A percentile compares a stretch with the other conserved stretches of the same genome.
Conservation (phyloP, 2,888 invertebrate genomes). For the Heteropelma amictum region DNA sequence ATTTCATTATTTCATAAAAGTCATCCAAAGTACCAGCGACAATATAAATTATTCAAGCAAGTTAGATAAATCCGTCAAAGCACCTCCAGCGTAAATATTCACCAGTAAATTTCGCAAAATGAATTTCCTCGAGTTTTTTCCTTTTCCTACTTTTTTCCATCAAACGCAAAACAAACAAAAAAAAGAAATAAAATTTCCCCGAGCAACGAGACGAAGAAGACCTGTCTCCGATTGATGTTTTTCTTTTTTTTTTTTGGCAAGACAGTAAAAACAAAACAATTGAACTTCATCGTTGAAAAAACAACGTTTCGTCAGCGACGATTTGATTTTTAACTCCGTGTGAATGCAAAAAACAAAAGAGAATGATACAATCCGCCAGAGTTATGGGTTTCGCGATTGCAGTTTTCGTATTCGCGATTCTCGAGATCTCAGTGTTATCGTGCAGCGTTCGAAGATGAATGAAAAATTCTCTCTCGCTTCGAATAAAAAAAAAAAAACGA, state of each 20-base stretch:
- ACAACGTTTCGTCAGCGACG: conserved; percentile 45
- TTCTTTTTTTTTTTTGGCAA: neutral
- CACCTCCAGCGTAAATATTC: neutral
- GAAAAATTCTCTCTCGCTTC: neutral
- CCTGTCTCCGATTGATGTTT: conserved; percentile 22
- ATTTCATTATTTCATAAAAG: neutral
- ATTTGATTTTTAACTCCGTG: conserved; percentile 29
- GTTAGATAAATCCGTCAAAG: too few species aligned
- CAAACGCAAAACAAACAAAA: neutral
- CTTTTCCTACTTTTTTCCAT: neutral
- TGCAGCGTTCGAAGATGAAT: neutral
- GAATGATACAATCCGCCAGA: neutral
- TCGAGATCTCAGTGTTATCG: neutral
- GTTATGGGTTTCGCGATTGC: neutral
- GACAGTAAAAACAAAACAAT: conserved; percentile 45
- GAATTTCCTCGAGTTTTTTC: neutral
- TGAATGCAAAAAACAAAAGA: neutral
- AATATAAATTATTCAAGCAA: too few species aligned
- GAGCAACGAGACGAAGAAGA: neutral
- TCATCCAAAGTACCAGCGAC: too few species aligned
- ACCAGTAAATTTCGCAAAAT: neutral
- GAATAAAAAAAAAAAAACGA: neutral
- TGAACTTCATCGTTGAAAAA: conserved; percentile 47
- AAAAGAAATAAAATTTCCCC: neutral
- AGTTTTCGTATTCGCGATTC: neutral